These are phyloP conservation scores for Polypterus bichir DNA, from an alignment of 2,113 vertebrate genomes.

Conservation along the genomic window DNA sequence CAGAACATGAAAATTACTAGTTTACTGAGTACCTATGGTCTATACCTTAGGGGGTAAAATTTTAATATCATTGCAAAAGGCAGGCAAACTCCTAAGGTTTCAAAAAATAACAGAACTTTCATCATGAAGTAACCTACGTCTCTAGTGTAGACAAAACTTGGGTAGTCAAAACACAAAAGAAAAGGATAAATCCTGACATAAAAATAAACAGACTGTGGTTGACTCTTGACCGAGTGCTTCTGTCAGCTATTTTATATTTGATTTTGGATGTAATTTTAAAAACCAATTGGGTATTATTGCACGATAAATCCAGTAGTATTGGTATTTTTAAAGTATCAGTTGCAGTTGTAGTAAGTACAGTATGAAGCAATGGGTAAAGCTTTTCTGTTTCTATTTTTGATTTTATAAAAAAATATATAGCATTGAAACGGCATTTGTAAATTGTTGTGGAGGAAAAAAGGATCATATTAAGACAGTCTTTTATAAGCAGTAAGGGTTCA, in stretches of 20 bases:
- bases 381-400: too few species aligned
- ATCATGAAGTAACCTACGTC: slow-evolving; percentile 15
- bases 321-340: too few species aligned
- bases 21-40: background rate
- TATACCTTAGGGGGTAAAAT: slow-evolving; percentile 2
- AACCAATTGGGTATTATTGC: too few species aligned
- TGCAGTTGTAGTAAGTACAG: too few species aligned
- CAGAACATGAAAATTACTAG: too few species aligned
- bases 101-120: slow-evolving; percentile 24
- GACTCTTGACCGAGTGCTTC: slow-evolving; percentile 34
- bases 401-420: too few species aligned
- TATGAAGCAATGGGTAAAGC: too few species aligned
- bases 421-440: too few species aligned
- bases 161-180: slow-evolving; percentile 33
- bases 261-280: slow-evolving; percentile 21
- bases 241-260: slow-evolving; percentile 28
- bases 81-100: slow-evolving; percentile 23
- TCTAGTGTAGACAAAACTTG: slow-evolving; percentile 12
- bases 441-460: too few species aligned
- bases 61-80: slow-evolving; percentile 8
- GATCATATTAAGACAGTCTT: too few species aligned
- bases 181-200: slow-evolving; percentile 19
- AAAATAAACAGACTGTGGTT: slow-evolving; percentile 32
- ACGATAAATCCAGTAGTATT: too few species aligned
- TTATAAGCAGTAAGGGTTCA: too few species aligned